Conservation (phyloP, 2,888 invertebrate species). For the Monoplex corrugatus region DNA sequence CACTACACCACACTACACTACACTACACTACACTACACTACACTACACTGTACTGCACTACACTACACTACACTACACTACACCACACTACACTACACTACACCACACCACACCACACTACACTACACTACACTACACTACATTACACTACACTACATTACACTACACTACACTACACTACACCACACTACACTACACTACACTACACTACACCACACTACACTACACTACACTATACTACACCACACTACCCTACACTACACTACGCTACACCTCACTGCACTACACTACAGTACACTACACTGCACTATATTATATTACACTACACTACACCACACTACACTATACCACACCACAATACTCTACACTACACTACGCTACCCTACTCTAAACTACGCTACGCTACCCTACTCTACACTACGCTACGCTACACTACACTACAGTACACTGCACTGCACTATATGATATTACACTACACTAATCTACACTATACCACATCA, state of each 20-base stretch:
- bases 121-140: constrained; percentile 2
- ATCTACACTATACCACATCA: background rate
- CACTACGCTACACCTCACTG: background rate
- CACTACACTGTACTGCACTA: constrained; percentile 9
- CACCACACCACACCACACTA: background rate
- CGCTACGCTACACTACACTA: background rate
- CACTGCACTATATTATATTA: background rate
- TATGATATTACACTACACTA: background rate
- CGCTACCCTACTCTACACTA: background rate
- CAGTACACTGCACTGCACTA: background rate
- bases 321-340: background rate
- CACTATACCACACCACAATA: background rate
- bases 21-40: background rate
- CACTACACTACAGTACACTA: background rate
- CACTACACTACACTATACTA: background rate
- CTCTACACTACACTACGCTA: background rate
- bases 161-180: background rate
- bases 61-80: no score
- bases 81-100: background rate
- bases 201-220: background rate
- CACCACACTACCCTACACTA: background rate
- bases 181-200: background rate
- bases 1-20: background rate
- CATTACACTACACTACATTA: background rate
- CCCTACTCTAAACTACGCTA: background rate